Evolutionary conservation across 1,140 invertebrate species (phyloP), one percentile per base, ranked within the genome.

Genomic region (Lordiphosa clarofinis): DNA sequence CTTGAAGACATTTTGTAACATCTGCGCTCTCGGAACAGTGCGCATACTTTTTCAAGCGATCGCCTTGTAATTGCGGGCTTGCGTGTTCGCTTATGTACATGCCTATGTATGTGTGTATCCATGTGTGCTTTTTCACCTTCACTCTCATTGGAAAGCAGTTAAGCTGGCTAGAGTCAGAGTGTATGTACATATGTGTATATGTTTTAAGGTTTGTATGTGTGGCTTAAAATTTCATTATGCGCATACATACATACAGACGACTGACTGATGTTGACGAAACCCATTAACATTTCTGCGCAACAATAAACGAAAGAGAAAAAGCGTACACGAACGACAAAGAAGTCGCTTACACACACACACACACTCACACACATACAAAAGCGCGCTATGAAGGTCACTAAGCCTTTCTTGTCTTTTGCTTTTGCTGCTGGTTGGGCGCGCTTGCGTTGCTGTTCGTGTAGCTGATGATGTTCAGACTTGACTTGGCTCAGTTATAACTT

Each of bases 341-440:
- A 63, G 64, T 61, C 52, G 58, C 63, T 61, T 66, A 61, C 63
- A 50, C 52, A 46, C n/a, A 40, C 54, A 56, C 38, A 2, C 33
- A 63, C 31, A 38, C n/a, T n/a, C n/a, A n/a, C n/a, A n/a, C 52
- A 44, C 50, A 52, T 40, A 64, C 65, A 78, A 84, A 78, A 78
- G 78, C 65, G 60, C 55, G 79, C 68, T 68, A 81, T 84, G 78
- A 84, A 84, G 78, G 78, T 84, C 78, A 84, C 78, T 84, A 84
- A 84, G 78, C 73, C 78, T 84, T 84, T 84, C 78, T 84, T 84
- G 78, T 82, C 64, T 78, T 64, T 64, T 49, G 46, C 43, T 48
- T 62, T 55, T 61, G 59, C 57, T 40, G 53, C 36, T 56, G 55
- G 55, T 70, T 58, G 53, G 53, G 43, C 61, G 49, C 49, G 62